Base-by-base conservation (phyloP, 2,888 invertebrate genomes). In the Seladonia tumulorum region DNA sequence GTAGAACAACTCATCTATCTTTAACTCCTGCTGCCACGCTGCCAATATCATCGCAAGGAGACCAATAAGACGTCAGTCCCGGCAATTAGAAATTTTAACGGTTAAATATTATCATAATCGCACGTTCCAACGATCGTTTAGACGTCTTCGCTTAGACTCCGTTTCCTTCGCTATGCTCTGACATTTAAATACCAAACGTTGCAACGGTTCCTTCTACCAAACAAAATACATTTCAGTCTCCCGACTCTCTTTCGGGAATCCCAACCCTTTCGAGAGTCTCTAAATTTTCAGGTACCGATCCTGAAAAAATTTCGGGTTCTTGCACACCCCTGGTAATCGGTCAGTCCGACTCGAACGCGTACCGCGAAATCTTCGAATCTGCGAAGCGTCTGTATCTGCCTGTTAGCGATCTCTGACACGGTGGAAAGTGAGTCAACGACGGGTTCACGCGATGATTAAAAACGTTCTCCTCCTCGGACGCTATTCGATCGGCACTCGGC, bases 401-500 rank as follows among this genome's bases (percentile, higher is more conserved):
- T 47, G 16, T 18, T 63, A 72, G 29, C 63, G 35, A 45, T 68
- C 42, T 63, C 25, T 10, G 12, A 35, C 45, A 29, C 16, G 12
- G 47, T 63, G 5, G 63, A 53, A 47, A 87, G 25, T 39, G 42
- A 63, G 74, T 45, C 74, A 79, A 71, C 42, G n/a, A 76, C 49
- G 66, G 14, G 49, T 70, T 66, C 60, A 18, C 78, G 82, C 39
- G 25, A 35, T 45, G 53, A 85, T 68, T 70, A 71, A 84, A 68
- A 77, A 42, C 73, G 60, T 63, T 76, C 68, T 53, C 35, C 63
- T 29, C 85, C 66, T 25, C 53, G 79, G 68, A 82, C 53, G 76
- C 73, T 49, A 63, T 49, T 81, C 75, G 85, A 89, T 89, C 81
- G 76, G 71, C 73, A 81, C 73, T 66, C 76, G 68, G 29, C 49